These are phyloP conservation scores for Adelosebastes latens DNA, from an alignment of 2,797 vertebrate genomes.

Conservation along the genomic window DNA sequence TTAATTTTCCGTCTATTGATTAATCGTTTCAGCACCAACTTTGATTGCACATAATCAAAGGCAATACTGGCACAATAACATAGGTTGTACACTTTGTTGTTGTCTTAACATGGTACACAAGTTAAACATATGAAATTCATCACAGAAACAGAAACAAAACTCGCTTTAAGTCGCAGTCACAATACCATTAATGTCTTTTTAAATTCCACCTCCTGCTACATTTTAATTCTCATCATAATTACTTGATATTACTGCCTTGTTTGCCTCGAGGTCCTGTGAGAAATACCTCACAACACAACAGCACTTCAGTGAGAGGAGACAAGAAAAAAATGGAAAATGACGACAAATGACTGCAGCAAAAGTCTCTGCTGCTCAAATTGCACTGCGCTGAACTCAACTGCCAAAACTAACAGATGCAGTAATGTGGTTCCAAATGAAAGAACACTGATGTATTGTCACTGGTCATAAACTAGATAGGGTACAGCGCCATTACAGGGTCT, in stretches of 20 bases:
- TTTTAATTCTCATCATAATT: neutral
- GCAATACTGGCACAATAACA: neutral
- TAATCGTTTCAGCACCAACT: neutral
- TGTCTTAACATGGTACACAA: neutral
- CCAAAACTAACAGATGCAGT: slow-evolving; percentile 83
- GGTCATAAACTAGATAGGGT: slow-evolving; percentile 80
- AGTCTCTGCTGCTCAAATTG: slow-evolving; percentile 75
- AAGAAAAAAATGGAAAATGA: slow-evolving; percentile 64
- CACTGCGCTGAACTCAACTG: slow-evolving; percentile 71
- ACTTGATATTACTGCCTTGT: slow-evolving; percentile 14
- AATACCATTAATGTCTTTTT: neutral
- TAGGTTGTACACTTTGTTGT: neutral
- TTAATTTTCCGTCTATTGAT: neutral
- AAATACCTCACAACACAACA: slow-evolving; percentile 36
- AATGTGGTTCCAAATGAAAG: slow-evolving; percentile 78
- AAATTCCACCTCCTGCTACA: neutral
- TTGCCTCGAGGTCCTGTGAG: slow-evolving; percentile 14
- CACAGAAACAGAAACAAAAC: neutral
- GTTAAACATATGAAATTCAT: neutral
- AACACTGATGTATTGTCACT: slow-evolving; percentile 82
- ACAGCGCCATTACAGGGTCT: slow-evolving; percentile 76
- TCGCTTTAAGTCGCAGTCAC: neutral
- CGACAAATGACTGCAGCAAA: slow-evolving; percentile 85
- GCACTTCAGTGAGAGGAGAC: slow-evolving; percentile 30
- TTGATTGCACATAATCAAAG: neutral